Evolutionary conservation across 1,140 invertebrate species (phyloP).

Genomic region (Musca vetustissima): DNA sequence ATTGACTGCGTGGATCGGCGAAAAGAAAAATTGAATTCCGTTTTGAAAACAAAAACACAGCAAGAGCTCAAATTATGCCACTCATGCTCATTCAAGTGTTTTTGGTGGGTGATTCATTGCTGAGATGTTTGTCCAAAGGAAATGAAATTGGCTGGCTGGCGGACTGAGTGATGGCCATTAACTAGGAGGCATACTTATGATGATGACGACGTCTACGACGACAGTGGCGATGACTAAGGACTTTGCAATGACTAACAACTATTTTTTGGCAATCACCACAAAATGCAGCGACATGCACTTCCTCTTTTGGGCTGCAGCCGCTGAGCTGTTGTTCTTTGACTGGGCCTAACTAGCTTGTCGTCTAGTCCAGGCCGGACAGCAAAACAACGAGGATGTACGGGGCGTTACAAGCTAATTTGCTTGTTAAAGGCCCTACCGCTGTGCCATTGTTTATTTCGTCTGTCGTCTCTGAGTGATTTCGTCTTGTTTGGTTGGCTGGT

Average conservation of each 20-base stretch:
- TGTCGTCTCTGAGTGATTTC: neutral
- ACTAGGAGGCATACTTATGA: neutral
- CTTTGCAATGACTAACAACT: too few relatives aligned
- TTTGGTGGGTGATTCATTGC: conserved; percentile 13
- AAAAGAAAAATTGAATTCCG: neutral
- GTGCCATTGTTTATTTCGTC: conserved; percentile 21
- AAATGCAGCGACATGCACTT: neutral
- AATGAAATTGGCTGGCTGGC: neutral
- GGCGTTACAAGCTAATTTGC: conserved; percentile 30
- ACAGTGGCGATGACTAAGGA: too few relatives aligned
- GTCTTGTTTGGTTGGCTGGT: neutral
- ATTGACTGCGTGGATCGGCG: too few relatives aligned
- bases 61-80: conserved; percentile 40
- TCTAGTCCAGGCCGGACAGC: neutral
- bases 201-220: too few relatives aligned
- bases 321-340: neutral
- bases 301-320: neutral
- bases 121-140: conserved; percentile 6
- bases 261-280: neutral
- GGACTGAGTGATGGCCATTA: too few relatives aligned
- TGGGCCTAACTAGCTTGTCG: neutral
- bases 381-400: neutral
- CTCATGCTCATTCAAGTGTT: conserved; percentile 12
- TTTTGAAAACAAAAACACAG: conserved; percentile 51
- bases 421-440: conserved; percentile 9